Conservation (phyloP, 30 jellyfish, hydroid and myxozoan species). For the Aurelia coerulea region DNA sequence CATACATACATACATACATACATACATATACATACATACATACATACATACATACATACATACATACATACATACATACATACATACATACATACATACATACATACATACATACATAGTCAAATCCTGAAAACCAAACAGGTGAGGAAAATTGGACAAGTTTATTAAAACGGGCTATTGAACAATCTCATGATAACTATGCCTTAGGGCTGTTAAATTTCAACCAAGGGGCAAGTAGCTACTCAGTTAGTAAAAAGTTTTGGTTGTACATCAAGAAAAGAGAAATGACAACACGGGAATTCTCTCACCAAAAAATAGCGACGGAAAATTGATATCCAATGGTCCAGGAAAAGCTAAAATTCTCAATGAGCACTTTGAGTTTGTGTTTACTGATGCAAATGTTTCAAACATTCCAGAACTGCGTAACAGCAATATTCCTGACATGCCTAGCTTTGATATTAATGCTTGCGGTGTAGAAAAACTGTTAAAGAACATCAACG, state of each 20-base stretch:
- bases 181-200: constrained; percentile 45
- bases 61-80: too few species aligned
- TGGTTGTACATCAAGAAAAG: constrained; percentile 18
- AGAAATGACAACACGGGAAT: constrained; percentile 46
- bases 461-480: constrained; percentile 9
- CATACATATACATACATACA: too few species aligned
- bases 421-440: constrained; percentile 41
- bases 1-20: too few species aligned
- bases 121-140: constrained; percentile 22
- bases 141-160: constrained; percentile 31
- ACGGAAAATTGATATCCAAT: constrained; percentile 16
- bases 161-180: constrained; percentile 17
- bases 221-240: constrained; percentile 36
- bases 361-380: constrained; percentile 22
- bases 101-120: too few species aligned
- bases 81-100: too few species aligned
- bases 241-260: constrained; percentile 45
- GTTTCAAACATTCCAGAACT: constrained; percentile 28
- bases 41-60: too few species aligned
- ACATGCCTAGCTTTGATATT: constrained; percentile 23
- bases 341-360: constrained; percentile 19
- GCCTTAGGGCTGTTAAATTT: constrained; percentile 42
- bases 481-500: constrained; percentile 1
- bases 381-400: constrained; percentile 4
- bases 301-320: constrained; percentile 21